A percentile compares a stretch with the other conserved stretches of the same genome.
phyloP scores from a whole-genome alignment of 2,797 vertebrate genomes.

The Pipistrellus kuhlii region DNA sequence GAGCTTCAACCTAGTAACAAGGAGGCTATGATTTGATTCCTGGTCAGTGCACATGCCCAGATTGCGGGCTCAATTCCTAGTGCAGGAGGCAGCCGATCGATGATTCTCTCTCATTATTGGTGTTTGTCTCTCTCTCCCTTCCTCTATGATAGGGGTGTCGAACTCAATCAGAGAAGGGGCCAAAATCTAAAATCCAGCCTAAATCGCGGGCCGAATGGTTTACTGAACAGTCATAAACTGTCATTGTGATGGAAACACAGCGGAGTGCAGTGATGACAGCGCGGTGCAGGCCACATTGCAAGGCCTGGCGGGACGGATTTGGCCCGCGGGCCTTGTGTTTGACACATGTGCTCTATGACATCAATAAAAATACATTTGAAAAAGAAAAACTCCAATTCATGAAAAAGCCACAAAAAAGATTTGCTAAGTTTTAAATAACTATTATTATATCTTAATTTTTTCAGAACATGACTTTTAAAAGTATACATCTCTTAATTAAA shows the following conservation, averaged over 20 bases:
- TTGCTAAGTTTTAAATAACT: not conserved
- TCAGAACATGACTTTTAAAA: constrained; percentile 17
- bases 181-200: too few species aligned
- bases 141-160: too few species aligned
- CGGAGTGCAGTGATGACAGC: too few species aligned
- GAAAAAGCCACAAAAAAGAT: not conserved
- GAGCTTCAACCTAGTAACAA: too few species aligned
- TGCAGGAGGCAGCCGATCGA: not conserved
- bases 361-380: not conserved
- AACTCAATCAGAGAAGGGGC: too few species aligned
- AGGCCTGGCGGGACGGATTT: too few species aligned
- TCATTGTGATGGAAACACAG: too few species aligned
- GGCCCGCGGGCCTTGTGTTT: too few species aligned
- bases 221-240: too few species aligned
- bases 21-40: too few species aligned
- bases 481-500: constrained; percentile 10
- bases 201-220: too few species aligned
- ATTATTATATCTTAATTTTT: constrained; percentile 27
- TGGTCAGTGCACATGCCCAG: not conserved
- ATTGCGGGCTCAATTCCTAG: not conserved
- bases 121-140: not conserved
- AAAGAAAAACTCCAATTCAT: not conserved
- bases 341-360: not conserved
- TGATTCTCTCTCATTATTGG: not conserved
- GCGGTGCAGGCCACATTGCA: too few species aligned